These are phyloP conservation scores for Lordiphosa collinella DNA, from an alignment of 1,140 invertebrate genomes.

Conservation along the genomic window DNA sequence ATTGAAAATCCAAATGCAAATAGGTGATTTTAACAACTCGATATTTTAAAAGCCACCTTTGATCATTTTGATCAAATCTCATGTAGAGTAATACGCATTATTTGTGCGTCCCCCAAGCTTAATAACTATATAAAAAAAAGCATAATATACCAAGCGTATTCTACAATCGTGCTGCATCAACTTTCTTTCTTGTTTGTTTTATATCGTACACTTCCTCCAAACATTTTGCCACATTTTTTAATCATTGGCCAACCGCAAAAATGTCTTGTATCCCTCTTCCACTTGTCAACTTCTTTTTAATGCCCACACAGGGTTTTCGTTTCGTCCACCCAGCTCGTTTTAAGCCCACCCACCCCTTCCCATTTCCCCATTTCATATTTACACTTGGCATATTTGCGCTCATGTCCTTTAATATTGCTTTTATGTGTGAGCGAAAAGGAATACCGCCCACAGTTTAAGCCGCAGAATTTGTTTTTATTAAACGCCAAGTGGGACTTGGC, in stretches of 20 bases:
- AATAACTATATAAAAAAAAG: too few species aligned
- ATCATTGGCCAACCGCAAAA: not conserved
- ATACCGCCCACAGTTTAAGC: slow-evolving; percentile 13
- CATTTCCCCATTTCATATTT: slow-evolving; percentile 17
- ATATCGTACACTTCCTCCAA: too few species aligned
- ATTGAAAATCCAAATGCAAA: too few species aligned
- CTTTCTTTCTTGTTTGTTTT: too few species aligned
- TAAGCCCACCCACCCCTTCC: not conserved
- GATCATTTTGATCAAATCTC: too few species aligned
- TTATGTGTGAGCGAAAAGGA: not conserved
- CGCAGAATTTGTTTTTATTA: slow-evolving; percentile 6
- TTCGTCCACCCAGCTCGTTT: not conserved
- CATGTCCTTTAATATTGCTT: slow-evolving; percentile 26
- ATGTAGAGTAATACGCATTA: too few species aligned
- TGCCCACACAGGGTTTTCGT: not conserved
- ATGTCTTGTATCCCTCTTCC: not conserved
- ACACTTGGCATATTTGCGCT: slow-evolving; percentile 24
- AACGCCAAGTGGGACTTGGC: not conserved
- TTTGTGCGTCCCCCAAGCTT: too few species aligned
- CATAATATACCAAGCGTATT: too few species aligned
- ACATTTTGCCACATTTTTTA: not conserved
- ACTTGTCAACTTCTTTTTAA: not conserved
- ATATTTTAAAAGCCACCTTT: too few species aligned
- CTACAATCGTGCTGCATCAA: too few species aligned
- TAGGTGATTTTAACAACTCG: too few species aligned